phyloP scores from a whole-genome alignment of 2,113 vertebrate species.

The Gymnorhina tibicen region DNA sequence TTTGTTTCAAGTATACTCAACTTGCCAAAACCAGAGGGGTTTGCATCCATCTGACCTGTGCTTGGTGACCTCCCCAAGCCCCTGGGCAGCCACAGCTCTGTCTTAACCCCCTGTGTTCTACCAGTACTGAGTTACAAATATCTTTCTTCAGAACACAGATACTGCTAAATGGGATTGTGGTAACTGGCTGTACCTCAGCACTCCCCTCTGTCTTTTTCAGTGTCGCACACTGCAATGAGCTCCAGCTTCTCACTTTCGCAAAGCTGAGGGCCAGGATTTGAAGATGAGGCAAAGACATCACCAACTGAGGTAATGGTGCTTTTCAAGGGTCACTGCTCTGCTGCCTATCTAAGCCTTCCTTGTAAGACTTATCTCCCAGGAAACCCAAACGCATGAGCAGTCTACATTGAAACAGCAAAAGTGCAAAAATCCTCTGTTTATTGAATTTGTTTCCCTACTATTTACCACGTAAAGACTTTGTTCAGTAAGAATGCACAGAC shows the following conservation, averaged over 20 bases:
- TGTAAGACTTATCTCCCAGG: neutral
- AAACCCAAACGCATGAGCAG: neutral
- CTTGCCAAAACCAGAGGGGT: neutral
- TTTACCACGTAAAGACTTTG: neutral
- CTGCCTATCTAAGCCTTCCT: neutral
- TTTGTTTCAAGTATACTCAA: neutral
- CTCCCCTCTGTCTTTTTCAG: neutral
- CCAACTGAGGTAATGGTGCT: accelerated
- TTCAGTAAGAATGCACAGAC: neutral
- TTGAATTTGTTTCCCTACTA: neutral
- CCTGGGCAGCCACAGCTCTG: neutral
- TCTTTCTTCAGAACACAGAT: neutral
- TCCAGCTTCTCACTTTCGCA: neutral
- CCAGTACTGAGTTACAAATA: neutral
- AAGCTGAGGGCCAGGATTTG: neutral
- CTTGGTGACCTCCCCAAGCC: accelerated
- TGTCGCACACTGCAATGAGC: neutral
- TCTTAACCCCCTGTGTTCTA: neutral
- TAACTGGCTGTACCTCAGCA: neutral
- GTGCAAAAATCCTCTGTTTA: neutral
- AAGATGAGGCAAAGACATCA: neutral
- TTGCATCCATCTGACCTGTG: too few species aligned
- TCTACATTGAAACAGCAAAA: neutral
- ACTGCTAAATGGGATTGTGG: neutral
- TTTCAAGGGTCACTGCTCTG: neutral